phyloP scores from a whole-genome alignment of 2,888 invertebrate genomes.

The Melieria picta region DNA sequence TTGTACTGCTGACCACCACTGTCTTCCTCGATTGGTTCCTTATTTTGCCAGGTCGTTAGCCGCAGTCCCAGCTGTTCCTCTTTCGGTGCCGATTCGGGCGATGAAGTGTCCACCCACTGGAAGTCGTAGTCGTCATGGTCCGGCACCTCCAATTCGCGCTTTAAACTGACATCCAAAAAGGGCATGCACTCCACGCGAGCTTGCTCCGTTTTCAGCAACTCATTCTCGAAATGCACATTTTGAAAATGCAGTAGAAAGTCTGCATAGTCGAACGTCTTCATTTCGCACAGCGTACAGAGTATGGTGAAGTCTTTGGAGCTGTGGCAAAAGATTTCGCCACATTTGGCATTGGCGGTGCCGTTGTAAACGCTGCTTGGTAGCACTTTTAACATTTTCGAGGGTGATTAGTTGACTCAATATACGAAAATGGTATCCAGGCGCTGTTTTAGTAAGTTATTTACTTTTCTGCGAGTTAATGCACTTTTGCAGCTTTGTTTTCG shows the following conservation, averaged over 20 bases:
- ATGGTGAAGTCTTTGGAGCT: slow-evolving; percentile 56
- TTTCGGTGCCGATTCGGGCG: neutral
- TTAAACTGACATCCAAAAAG: slow-evolving; percentile 6
- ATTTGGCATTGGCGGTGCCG: slow-evolving; percentile 47
- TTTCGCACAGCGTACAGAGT: slow-evolving; percentile 54
- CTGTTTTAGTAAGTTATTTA: neutral
- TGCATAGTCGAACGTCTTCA: slow-evolving; percentile 56
- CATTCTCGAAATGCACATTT: slow-evolving; percentile 54
- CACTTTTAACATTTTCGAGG: slow-evolving; percentile 14
- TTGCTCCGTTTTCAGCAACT: slow-evolving; percentile 32
- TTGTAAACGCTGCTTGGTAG: slow-evolving; percentile 1
- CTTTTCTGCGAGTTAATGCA: too few species aligned
- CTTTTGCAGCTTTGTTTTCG: neutral
- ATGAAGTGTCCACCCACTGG: neutral
- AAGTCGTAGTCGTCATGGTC: neutral
- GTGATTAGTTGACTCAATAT: neutral
- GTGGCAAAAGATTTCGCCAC: slow-evolving; percentile 59
- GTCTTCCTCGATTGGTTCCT: neutral
- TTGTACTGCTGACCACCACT: slow-evolving; percentile 18
- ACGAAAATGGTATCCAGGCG: neutral
- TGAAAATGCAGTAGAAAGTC: slow-evolving; percentile 58
- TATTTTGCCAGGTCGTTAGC: slow-evolving; percentile 14
- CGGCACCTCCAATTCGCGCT: slow-evolving; percentile 7
- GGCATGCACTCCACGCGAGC: slow-evolving; percentile 5
- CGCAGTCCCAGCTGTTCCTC: slow-evolving; percentile 3